Percentiles rank a stretch among this genome's conserved stretches.
Evolutionary conservation across 2,888 invertebrate species (phyloP).

Genomic region (Phaedon cochleariae): DNA sequence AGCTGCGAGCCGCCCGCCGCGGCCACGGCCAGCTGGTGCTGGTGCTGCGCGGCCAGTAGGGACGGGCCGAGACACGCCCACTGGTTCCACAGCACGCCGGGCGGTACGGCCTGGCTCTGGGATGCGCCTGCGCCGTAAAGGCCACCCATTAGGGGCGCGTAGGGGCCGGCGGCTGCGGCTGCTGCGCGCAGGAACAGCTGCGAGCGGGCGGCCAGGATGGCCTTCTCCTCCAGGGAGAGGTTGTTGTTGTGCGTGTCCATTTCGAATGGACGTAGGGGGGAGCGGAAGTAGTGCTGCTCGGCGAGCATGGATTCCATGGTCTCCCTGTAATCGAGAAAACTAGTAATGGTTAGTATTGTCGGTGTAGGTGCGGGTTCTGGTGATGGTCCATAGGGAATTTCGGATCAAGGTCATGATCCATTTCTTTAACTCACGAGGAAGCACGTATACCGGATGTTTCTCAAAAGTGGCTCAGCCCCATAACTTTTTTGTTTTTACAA

Average conservation of each 20-base stretch:
- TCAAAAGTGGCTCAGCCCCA: too few species aligned
- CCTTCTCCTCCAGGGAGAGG: slow-evolving; percentile 79
- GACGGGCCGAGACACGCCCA: slow-evolving; percentile 76
- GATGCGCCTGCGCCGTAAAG: slow-evolving; percentile 63
- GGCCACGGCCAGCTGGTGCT: slow-evolving; percentile 65
- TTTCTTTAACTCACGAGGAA: too few species aligned
- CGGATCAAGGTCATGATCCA: too few species aligned
- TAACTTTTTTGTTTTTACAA: too few species aligned
- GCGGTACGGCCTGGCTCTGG: slow-evolving; percentile 57
- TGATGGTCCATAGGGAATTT: too few species aligned
- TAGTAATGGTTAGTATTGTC: slow-evolving; percentile 34
- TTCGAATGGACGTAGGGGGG: slow-evolving; percentile 78
- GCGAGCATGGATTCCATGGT: slow-evolving; percentile 90
- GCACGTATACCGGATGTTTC: too few species aligned
- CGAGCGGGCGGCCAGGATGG: slow-evolving; percentile 78
- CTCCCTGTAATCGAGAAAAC: slow-evolving; percentile 71
- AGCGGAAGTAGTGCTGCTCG: slow-evolving; percentile 83
- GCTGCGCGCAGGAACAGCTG: slow-evolving; percentile 77
- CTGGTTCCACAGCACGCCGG: slow-evolving; percentile 74
- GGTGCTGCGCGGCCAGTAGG: slow-evolving; percentile 69
- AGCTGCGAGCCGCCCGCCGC: slow-evolving; percentile 66
- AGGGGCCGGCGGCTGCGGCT: slow-evolving; percentile 70
- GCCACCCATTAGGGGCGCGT: slow-evolving; percentile 66
- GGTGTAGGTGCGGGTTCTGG: too few species aligned
- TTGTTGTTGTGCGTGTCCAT: slow-evolving; percentile 77